Conservation (phyloP, 2,113 vertebrate species). For the Seriola dumerili region DNA sequence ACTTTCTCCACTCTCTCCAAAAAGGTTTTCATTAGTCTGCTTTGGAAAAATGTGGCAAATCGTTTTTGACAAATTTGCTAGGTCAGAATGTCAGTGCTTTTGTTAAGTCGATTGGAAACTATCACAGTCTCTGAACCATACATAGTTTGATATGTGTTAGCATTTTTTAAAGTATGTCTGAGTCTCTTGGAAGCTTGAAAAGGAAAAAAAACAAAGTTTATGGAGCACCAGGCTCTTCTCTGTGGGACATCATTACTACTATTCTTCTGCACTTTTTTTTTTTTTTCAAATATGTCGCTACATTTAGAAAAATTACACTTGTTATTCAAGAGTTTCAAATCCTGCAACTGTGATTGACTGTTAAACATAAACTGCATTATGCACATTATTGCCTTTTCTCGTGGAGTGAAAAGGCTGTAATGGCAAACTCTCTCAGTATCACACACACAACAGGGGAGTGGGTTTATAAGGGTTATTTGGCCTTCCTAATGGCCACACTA, state of each 20-base stretch:
- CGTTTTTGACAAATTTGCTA: slow-evolving; percentile 77
- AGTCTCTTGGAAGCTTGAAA: slow-evolving; percentile 59
- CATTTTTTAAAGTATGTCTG: slow-evolving; percentile 44
- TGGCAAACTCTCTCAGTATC: slow-evolving; percentile 17
- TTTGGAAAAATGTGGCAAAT: slow-evolving; percentile 78
- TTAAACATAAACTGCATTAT: slow-evolving; percentile 34
- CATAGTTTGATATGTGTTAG: slow-evolving; percentile 48
- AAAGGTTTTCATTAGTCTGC: slow-evolving; percentile 74
- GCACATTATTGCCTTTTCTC: slow-evolving; percentile 46
- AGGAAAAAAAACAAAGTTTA: slow-evolving; percentile 40
- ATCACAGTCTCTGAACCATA: slow-evolving; percentile 36
- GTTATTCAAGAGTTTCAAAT: slow-evolving; percentile 13
- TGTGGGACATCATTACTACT: slow-evolving; percentile 42
- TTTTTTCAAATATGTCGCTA: slow-evolving; percentile 12
- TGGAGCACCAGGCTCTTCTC: slow-evolving; percentile 40
- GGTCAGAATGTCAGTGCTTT: slow-evolving; percentile 66
- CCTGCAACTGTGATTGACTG: slow-evolving; percentile 15
- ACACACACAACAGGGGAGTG: slow-evolving; percentile 53
- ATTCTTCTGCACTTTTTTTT: slow-evolving; percentile 31
- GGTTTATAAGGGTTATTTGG: slow-evolving; percentile 65
- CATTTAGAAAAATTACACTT: slow-evolving; percentile 20
- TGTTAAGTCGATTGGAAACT: slow-evolving; percentile 64
- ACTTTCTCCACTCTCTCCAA: slow-evolving; percentile 55
- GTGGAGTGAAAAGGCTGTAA: slow-evolving; percentile 13
- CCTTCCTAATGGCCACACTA: slow-evolving; percentile 47